Conservation (phyloP, 1,140 invertebrate genomes). For the Dendroctonus valens region DNA sequence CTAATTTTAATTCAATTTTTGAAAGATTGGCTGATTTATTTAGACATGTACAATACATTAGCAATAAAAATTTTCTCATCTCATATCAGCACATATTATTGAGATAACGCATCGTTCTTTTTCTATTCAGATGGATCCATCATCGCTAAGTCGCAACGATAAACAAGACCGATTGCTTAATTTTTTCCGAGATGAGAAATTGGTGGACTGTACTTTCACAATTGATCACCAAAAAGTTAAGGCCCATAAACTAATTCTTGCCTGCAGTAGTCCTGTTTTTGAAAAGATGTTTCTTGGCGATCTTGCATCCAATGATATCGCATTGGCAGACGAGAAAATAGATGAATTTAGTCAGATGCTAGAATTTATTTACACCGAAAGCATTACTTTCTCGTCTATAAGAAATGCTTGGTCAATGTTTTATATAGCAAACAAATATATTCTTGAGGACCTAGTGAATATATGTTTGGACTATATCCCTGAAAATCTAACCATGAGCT, state of each 20-base stretch:
- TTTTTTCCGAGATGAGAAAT: constrained; percentile 33
- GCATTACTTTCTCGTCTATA: constrained; percentile 52
- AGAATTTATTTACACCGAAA: constrained; percentile 58
- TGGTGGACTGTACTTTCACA: constrained; percentile 55
- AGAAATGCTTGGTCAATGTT: constrained; percentile 57
- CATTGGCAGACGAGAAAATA: constrained; percentile 55
- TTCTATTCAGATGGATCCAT: constrained; percentile 26
- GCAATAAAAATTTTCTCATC: too few relatives aligned
- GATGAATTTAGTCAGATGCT: constrained; percentile 56
- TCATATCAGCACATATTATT: background rate
- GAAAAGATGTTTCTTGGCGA: constrained; percentile 71
- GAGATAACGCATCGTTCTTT: background rate
- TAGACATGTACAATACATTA: too few relatives aligned
- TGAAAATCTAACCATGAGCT: constrained; percentile 54
- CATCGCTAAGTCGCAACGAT: background rate
- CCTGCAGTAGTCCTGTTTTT: constrained; percentile 71
- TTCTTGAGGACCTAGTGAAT: constrained; percentile 54
- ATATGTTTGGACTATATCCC: constrained; percentile 54
- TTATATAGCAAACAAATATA: constrained; percentile 59
- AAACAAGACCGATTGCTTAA: constrained; percentile 27
- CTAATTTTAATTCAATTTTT: too few relatives aligned
- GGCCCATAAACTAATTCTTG: constrained; percentile 68
- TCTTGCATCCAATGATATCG: constrained; percentile 54
- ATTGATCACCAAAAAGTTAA: constrained; percentile 55
- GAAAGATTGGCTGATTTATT: too few relatives aligned